Conservation (phyloP, 1,140 invertebrate species). For the Drosophila bocqueti region DNA sequence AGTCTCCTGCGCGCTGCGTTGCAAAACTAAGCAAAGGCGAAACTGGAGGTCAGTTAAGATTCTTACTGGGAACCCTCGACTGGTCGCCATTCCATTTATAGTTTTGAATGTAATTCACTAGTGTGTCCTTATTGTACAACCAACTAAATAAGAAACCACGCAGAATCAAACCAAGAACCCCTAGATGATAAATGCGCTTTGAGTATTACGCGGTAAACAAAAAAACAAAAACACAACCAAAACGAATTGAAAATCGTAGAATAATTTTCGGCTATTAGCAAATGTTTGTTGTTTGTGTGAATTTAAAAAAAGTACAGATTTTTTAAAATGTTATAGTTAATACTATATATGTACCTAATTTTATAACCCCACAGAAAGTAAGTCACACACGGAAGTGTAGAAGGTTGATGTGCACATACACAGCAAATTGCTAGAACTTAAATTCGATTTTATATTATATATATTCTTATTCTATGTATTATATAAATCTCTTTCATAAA, state of each 20-base stretch:
- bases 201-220: slow-evolving; percentile 67
- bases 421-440: slow-evolving; percentile 19
- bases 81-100: slow-evolving; percentile 37
- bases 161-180: slow-evolving; percentile 44
- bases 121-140: slow-evolving; percentile 73
- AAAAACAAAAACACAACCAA: slow-evolving; percentile 41
- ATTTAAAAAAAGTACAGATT: slow-evolving; percentile 39
- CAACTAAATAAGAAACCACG: slow-evolving; percentile 45
- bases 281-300: slow-evolving; percentile 62
- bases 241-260: slow-evolving; percentile 58
- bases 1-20: slow-evolving; percentile 75
- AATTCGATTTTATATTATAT: background rate
- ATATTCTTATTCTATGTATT: background rate
- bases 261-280: slow-evolving; percentile 73
- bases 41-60: slow-evolving; percentile 23
- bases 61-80: slow-evolving; percentile 12
- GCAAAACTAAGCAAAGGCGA: slow-evolving; percentile 60
- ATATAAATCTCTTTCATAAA: background rate
- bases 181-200: slow-evolving; percentile 47
- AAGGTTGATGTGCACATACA: slow-evolving; percentile 11
- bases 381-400: slow-evolving; percentile 24
- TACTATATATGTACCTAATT: slow-evolving; percentile 59
- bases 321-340: slow-evolving; percentile 58
- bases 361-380: slow-evolving; percentile 42
- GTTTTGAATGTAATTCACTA: slow-evolving; percentile 64